A percentile compares a stretch with the other conserved stretches of the same genome.
Evolutionary conservation across 2,797 vertebrate species (phyloP).

Genomic region (Thalassophryne amazonica): DNA sequence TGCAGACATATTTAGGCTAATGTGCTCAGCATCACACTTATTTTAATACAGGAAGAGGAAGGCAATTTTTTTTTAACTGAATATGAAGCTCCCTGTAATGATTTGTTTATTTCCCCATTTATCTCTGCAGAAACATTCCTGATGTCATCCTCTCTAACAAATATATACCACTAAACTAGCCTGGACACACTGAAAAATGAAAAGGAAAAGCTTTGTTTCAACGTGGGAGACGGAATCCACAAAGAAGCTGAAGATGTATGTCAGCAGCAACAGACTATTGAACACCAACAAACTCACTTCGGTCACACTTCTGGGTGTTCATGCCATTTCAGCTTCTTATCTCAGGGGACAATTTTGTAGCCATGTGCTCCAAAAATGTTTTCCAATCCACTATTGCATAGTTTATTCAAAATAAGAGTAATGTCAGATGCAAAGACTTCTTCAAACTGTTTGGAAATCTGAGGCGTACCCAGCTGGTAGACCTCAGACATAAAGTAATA

Average conservation of each 20-base stretch:
- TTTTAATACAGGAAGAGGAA: too few relatives aligned
- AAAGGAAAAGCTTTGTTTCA: neutral
- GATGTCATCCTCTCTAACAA: conserved; percentile 16
- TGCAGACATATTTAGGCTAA: too few relatives aligned
- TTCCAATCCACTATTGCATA: neutral
- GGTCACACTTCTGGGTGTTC: conserved; percentile 8
- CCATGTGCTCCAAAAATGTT: neutral
- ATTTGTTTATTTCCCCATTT: neutral
- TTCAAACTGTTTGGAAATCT: neutral
- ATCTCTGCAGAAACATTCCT: conserved; percentile 56
- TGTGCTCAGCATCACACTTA: too few relatives aligned
- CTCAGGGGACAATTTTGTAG: conserved; percentile 43
- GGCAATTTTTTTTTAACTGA: too few relatives aligned
- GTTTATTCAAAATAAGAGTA: neutral
- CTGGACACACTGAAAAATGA: conserved; percentile 2
- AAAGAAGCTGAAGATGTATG: conserved; percentile 1
- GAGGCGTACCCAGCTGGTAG: neutral
- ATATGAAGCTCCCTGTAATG: neutral
- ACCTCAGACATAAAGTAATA: conserved; percentile 9
- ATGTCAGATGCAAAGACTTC: neutral
- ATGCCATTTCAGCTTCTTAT: conserved; percentile 33
- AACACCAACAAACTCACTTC: conserved; percentile 1
- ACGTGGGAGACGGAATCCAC: neutral
- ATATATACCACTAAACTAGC: neutral
- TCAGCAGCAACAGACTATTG: neutral